Percentiles rank a stretch among this genome's conserved stretches.
Conservation (phyloP, 1,140 invertebrate species). For the Bombus breviceps region DNA sequence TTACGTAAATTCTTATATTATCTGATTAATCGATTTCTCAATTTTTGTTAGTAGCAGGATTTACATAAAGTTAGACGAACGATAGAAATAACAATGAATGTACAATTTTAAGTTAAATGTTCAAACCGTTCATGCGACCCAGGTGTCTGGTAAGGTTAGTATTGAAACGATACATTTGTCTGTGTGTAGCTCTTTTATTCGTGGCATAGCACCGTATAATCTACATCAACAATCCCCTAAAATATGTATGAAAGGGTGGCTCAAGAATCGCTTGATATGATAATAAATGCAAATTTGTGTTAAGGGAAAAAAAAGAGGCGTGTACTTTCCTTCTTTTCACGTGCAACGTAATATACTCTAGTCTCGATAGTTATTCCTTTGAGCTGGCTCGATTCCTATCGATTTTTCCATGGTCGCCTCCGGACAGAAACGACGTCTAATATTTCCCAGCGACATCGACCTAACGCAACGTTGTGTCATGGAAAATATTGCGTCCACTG, state of each 20-base stretch:
- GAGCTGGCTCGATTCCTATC: not conserved
- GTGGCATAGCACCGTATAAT: not conserved
- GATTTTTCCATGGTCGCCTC: conserved; percentile 16
- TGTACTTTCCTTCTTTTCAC: not conserved
- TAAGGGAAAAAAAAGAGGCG: not conserved
- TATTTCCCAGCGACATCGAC: not conserved
- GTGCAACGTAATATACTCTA: not conserved
- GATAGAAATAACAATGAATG: no score
- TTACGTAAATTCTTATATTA: no score
- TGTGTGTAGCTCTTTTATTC: no score
- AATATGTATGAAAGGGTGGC: not conserved
- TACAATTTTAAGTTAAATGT: no score
- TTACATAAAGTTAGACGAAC: no score
- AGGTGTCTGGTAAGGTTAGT: not conserved
- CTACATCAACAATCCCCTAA: not conserved
- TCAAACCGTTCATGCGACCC: no score
- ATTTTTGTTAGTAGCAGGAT: no score
- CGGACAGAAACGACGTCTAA: not conserved
- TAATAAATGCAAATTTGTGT: conserved; percentile 31
- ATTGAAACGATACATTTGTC: not conserved
- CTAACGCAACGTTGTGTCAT: no score
- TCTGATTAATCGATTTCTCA: no score
- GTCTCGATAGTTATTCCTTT: not conserved
- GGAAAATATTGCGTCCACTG: not conserved
- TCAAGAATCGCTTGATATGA: conserved; percentile 16